Evolutionary conservation across 1,140 invertebrate species (phyloP).

Genomic region (Heliconius himera): DNA sequence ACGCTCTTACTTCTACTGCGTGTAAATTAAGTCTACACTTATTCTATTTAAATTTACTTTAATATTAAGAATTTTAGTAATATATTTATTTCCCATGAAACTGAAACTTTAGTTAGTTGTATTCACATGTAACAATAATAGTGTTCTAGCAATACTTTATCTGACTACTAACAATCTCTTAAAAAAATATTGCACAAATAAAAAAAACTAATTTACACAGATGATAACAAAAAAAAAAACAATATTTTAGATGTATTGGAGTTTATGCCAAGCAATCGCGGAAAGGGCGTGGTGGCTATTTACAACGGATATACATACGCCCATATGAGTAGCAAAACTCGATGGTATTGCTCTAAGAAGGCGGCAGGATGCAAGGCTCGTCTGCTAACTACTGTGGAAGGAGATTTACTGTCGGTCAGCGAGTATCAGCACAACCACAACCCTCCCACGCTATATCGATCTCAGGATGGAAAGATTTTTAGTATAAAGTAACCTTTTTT

Average conservation of each 20-base stretch:
- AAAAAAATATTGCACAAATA: too few species aligned
- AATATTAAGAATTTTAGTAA: too few species aligned
- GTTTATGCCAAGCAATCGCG: slow-evolving; percentile 47
- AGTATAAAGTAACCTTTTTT: neutral
- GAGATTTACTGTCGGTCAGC: slow-evolving; percentile 26
- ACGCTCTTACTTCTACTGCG: too few species aligned
- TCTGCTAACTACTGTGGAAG: slow-evolving; percentile 30
- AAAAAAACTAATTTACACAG: too few species aligned
- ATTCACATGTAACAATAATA: too few species aligned
- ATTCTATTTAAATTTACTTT: too few species aligned
- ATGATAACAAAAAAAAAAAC: neutral
- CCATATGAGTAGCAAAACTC: slow-evolving; percentile 35
- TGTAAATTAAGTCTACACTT: too few species aligned
- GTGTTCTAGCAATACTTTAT: too few species aligned
- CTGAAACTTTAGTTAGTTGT: too few species aligned
- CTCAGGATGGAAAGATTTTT: slow-evolving; percentile 21
- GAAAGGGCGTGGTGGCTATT: slow-evolving; percentile 35
- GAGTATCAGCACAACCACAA: slow-evolving; percentile 42
- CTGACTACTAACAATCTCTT: too few species aligned
- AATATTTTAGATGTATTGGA: slow-evolving; percentile 45
- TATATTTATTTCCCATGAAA: too few species aligned
- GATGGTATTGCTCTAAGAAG: slow-evolving; percentile 52
- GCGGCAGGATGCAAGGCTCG: slow-evolving; percentile 41
- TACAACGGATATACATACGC: slow-evolving; percentile 44
- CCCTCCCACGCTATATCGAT: slow-evolving; percentile 38